A percentile compares a stretch with the other conserved stretches of the same genome.
Evolutionary conservation across 2,888 invertebrate species (phyloP).

Genomic region (Drosophila helvetica): DNA sequence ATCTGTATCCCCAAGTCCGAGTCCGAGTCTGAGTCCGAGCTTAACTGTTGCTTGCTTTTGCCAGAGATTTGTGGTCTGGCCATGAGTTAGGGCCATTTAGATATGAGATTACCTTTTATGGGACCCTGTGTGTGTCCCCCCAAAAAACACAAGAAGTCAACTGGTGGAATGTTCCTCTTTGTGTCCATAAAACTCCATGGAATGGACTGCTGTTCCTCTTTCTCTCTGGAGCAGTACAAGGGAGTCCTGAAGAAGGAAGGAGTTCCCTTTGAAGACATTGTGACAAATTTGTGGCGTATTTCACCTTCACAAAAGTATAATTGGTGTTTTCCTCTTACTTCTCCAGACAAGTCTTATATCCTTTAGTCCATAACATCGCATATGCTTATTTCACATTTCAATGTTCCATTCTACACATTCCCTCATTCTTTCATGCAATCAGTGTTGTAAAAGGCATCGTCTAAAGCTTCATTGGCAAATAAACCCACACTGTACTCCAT

Average conservation of each 20-base stretch:
- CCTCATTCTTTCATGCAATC: no score
- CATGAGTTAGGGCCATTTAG: slow-evolving; percentile 59
- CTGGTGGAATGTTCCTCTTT: slow-evolving; percentile 3
- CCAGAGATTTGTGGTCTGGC: slow-evolving; percentile 30
- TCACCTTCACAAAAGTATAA: no score
- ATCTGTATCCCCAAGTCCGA: slow-evolving; percentile 53
- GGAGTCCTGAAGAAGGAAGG: no score
- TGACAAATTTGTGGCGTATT: no score
- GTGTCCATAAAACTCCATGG: background rate
- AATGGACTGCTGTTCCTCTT: background rate
- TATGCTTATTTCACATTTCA: no score
- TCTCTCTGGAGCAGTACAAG: no score
- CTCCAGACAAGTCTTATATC: no score
- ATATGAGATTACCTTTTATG: slow-evolving; percentile 67
- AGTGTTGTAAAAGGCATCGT: background rate
- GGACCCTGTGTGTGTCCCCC: slow-evolving; percentile 22
- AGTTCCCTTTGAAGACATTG: no score
- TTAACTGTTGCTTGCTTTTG: slow-evolving; percentile 41
- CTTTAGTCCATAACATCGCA: no score
- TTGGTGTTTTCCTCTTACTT: no score
- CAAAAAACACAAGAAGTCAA: slow-evolving; percentile 9
- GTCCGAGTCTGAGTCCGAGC: slow-evolving; percentile 26
- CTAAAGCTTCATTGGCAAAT: background rate
- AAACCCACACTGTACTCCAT: background rate
- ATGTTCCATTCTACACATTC: no score